phyloP scores from a whole-genome alignment of 2,888 invertebrate species.

The Achlya flavicornis region DNA sequence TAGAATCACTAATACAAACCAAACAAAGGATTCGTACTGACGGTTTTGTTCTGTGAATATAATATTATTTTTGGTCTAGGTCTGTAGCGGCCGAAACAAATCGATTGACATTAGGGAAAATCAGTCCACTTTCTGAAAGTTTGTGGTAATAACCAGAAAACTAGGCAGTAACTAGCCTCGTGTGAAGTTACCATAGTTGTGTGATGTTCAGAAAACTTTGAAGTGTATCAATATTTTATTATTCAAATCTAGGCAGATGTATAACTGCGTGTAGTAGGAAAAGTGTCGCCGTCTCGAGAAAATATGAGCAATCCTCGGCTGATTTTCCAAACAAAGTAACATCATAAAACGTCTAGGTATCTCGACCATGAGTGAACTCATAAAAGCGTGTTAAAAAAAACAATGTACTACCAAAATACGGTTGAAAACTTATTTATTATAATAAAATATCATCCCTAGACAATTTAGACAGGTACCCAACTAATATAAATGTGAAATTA shows the following conservation, averaged over 20 bases:
- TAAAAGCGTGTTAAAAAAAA: background rate
- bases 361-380: too few species aligned
- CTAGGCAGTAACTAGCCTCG: background rate
- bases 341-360: too few species aligned
- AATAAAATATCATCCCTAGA: background rate
- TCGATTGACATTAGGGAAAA: slow-evolving; percentile 1
- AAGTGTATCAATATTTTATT: too few species aligned
- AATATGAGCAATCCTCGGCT: too few species aligned
- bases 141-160: background rate
- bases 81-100: background rate
- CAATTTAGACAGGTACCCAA: background rate
- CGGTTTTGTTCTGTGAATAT: background rate
- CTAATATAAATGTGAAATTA: slow-evolving; percentile 40
- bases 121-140: background rate
- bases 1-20: too few species aligned
- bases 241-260: too few species aligned
- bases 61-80: background rate
- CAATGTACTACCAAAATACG: background rate
- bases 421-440: too few species aligned
- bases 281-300: too few species aligned
- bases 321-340: too few species aligned
- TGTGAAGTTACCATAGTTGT: too few species aligned
- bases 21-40: background rate
- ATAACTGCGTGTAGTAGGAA: too few species aligned
- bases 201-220: too few species aligned